A percentile compares a stretch with the other conserved stretches of the same genome.
These are phyloP conservation scores for Agrenia bidenticulata DNA, from an alignment of 2,888 invertebrate species.

Conservation along the genomic window DNA sequence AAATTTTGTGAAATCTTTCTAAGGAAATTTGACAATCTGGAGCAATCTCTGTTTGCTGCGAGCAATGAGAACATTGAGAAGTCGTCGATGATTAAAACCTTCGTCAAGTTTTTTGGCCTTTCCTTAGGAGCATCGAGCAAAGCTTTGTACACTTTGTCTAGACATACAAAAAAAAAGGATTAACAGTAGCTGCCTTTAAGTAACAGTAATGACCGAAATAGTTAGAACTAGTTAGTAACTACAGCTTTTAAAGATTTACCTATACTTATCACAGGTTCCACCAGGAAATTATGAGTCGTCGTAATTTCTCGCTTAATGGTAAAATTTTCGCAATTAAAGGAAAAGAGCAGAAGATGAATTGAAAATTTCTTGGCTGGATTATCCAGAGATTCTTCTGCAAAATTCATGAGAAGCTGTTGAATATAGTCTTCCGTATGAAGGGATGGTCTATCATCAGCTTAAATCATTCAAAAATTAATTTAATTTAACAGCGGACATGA, in stretches of 20 bases:
- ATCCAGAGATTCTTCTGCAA: background rate
- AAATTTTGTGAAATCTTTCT: constrained; percentile 13
- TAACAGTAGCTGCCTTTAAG: too few species aligned
- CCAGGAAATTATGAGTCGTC: constrained; percentile 23
- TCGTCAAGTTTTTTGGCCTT: constrained; percentile 10
- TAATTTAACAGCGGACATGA: too few species aligned
- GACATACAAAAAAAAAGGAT: background rate
- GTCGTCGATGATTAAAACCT: constrained; percentile 46
- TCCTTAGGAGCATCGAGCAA: constrained; percentile 10
- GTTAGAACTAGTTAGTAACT: background rate
- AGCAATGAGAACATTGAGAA: constrained; percentile 37
- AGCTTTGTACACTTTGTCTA: constrained; percentile 21
- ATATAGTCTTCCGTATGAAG: constrained; percentile 30
- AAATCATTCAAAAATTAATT: constrained; percentile 8
- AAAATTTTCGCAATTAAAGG: constrained; percentile 13
- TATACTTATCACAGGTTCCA: constrained; percentile 12
- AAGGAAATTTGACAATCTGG: constrained; percentile 20
- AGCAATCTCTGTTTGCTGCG: constrained; percentile 10
- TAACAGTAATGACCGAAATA: too few species aligned
- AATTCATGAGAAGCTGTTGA: constrained; percentile 23
- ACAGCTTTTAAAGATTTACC: constrained; percentile 14
- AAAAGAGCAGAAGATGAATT: constrained; percentile 29
- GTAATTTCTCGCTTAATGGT: background rate
- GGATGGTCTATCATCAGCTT: constrained; percentile 37
- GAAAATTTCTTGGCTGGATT: constrained; percentile 12